Evolutionary conservation across 64 coral and sea anemone species (phyloP), one percentile per base, ranked within the genome.

Genomic region (Astreopora myriophthalma): DNA sequence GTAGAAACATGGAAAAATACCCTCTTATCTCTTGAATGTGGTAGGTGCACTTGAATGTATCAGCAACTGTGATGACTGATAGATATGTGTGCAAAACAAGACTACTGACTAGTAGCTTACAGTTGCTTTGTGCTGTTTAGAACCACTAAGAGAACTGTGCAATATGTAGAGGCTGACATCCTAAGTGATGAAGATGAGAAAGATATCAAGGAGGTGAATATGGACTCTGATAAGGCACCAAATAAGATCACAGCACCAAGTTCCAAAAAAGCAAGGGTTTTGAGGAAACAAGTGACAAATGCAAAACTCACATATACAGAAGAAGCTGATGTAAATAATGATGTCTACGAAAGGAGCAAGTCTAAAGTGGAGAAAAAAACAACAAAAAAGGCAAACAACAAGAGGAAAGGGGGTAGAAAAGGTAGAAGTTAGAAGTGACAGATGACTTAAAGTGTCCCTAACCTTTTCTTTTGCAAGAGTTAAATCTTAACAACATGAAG

Each of bases 191-290:
- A 77, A 57, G 63, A 73, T 34, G 83, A 63, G 3, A 87, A 84
- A 81, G 83, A 91, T 79, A 55, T 79, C 35, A 80, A 82, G 33
- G 74, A 64, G 52, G 71, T 75, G 49, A 26, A 16, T 12, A 24
- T 44, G 16, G 51, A 38, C 31, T 33, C 1, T 6, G 24, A 34
- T 30, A 49, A 49, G 67, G 48, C 27, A n/a, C 65, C 20, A 49
- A 65, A 63, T 22, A 83, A 78, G 52, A 52, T 76, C 13, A 26
- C 8, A 17, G 28, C 57, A 9, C 73, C 74, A 34, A 46, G 65
- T 66, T 82, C 88, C 22, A 95, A 87, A 48, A 95, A 91, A 87
- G 34, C 72, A 10, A 95, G 75, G 33, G 51, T 76, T 65, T 75
- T 34, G 34, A 92, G 42, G 8, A 86, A 86, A 57, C 80, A 57